Base-by-base conservation (phyloP, 2,888 invertebrate species). In the Tachina lurida region DNA sequence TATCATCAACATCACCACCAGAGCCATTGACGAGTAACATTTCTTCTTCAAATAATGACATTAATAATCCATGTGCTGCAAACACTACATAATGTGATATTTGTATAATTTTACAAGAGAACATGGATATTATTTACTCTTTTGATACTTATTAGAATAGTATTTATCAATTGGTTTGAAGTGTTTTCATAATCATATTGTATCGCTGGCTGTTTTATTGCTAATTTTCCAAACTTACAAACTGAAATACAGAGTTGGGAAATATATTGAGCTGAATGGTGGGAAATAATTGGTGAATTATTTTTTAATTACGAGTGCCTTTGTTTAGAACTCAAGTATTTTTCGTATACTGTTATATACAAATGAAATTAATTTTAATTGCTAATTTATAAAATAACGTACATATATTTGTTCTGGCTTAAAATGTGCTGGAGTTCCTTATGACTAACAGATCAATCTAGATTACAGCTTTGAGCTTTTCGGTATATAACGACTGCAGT, bases 131-230 rank as follows among this genome's bases (percentile, higher is more conserved):
- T 52, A 58, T 63, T 7, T 17, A 39, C 19, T 67, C 56, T 76
- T 65, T 43, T 54, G 10, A 3, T 75, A 31, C 17, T 54, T 76
- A 22, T 77, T 49, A 56, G 67, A 41, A 63, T 19, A 75, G 60
- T 60, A 67, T 45, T 43, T 49, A 56, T 70, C 71, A 76, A 63
- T 83, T 63, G 31, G 17, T 76, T 81, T 54, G 68, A 74, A 74
- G 45, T 68, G 54, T 54, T 71, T 83, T 84, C 45, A 41, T 74
- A 78, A 73, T 73, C 58, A 78, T 67, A 78, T 78, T 77, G 56
- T 70, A 43, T 19, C n/a, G 70, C 74, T 76, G 63, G 10, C 77
- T 80, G 74, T 75, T 84, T 84, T 78, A 67, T 73, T 19, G 67
- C 73, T 41, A 73, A 84, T 78, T 84, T 76, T 54, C n/a, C 19